Base-by-base conservation (phyloP, 2,113 vertebrate species). In the Pao palembangensis region DNA sequence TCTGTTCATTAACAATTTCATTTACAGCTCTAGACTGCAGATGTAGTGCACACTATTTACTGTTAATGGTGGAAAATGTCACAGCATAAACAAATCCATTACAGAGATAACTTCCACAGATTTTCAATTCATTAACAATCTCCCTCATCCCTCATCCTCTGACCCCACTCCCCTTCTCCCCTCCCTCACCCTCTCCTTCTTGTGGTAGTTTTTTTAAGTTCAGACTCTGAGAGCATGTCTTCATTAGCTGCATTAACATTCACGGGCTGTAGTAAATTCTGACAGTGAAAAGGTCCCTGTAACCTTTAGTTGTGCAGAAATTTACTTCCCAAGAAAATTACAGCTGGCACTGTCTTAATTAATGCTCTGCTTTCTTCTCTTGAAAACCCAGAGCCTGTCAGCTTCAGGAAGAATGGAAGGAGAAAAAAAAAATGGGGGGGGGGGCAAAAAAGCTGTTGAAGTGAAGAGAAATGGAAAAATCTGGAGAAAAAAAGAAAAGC, bases 281-380 rank as follows among this genome's bases (percentile, higher is more conserved):
- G 97, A 99, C 97, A 99, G 96, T 98, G 97, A 98, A 99, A 99
- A 99, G 96, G 97, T 98, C 96, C 95, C 97, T 93, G 95, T 98
- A 98, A 98, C 96, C 97, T 99, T 99, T 99, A 98, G 95, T 98
- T 98, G 95, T 95, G 95, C 93, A 96, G 96, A 98, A 99, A 99
- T 99, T 98, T 98, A 98, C 97, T 99, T 99, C 97, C 95, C 95
- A 95, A 96, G 95, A 98, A 99, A 99, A 99, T 99, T 99, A 98
- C 97, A 98, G 96, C 96, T 96, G 97, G 95, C 95, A 97, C 94
- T 93, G 95, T 99, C 97, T 99, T 99, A 99, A 99, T 99, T 99
- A 99, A 99, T 99, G 97, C 94, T 93, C 47, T 90, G 93, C 94
- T 98, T 96, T 98, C 94, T 96, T 96, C 94, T 93, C 94, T 94